These are phyloP conservation scores for Nemoura dubitans DNA, from an alignment of 2,888 invertebrate species.

Conservation along the genomic window DNA sequence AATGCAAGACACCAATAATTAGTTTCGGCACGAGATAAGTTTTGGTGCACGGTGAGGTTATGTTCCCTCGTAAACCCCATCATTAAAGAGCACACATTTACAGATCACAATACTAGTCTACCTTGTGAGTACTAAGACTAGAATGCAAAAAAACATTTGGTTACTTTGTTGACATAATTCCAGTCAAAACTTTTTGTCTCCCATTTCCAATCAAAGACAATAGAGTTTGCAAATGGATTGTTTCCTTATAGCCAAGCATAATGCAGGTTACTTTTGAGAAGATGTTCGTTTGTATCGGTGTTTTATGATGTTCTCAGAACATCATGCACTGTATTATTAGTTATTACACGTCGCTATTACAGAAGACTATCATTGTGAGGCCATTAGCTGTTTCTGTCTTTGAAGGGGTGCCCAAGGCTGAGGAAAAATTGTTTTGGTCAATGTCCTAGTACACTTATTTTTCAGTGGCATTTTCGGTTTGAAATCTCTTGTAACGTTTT, in stretches of 20 bases:
- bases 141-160: background rate
- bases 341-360: conserved; percentile 25
- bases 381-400: conserved; percentile 1
- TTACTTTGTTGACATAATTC: background rate
- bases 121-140: background rate
- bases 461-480: too few relatives aligned
- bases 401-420: background rate
- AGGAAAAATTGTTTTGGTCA: background rate
- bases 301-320: conserved; percentile 27
- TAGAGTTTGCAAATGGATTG: background rate
- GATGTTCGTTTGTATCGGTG: background rate
- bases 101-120: background rate
- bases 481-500: too few relatives aligned
- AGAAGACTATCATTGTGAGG: conserved; percentile 25
- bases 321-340: conserved; percentile 4
- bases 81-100: background rate
- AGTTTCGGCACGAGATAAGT: background rate
- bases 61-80: background rate
- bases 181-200: background rate
- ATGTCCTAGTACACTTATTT: background rate
- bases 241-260: background rate
- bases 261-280: background rate
- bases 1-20: background rate
- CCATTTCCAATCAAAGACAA: background rate
- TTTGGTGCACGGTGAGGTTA: too few relatives aligned